Evolutionary conservation across 2,797 vertebrate species (phyloP), one percentile per base, ranked within the genome.

Genomic region (Pseudochirops corinnae): DNA sequence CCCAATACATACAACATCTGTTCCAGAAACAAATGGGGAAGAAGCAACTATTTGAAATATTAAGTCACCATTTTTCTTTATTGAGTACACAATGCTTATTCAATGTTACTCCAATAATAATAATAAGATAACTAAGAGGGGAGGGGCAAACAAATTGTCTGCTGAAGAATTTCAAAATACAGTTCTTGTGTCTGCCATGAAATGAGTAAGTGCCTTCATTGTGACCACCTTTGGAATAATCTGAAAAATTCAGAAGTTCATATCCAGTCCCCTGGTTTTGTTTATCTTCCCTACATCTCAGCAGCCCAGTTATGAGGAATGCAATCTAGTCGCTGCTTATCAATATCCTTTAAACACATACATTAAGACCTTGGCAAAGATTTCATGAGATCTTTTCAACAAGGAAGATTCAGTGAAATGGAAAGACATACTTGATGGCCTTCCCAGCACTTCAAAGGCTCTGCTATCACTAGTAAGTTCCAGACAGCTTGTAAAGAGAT

Each of bases 391-490:
- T 82, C 29, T 90, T 74, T 46, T 96, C 62, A 87, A 33, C 62
- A 39, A 1, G 96, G 74, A 94, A 53, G 52, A 52, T 74, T 67
- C 60, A 67, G 13, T 53, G 52, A 46, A 90, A 53, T 58, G 90
- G 74, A 94, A 93, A 95, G 90, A 50, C 96, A 94, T 13, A 0
- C 90, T 91, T 0, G 0, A 82, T 97, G 97, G 97, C 56, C 31
- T 96, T 97, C 62, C 93, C 24, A 87, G 67, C 3, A 55, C 29
- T 94, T 0, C 0, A 91, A 97, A 94, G 31, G 29, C 67, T 93
- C n/a, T 94, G 52, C 93, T 97, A 94, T 96, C 92, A 93, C n/a
- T 96, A 92, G 29, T 18, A 94, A 90, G 58, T 95, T 74, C 90
- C 60, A 92, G 94, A 62, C 90, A 96, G 90, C 11, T 91, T 92